Evolutionary conservation across 2,888 invertebrate species (phyloP).

Genomic region (Rhopalosiphum nymphaeae): DNA sequence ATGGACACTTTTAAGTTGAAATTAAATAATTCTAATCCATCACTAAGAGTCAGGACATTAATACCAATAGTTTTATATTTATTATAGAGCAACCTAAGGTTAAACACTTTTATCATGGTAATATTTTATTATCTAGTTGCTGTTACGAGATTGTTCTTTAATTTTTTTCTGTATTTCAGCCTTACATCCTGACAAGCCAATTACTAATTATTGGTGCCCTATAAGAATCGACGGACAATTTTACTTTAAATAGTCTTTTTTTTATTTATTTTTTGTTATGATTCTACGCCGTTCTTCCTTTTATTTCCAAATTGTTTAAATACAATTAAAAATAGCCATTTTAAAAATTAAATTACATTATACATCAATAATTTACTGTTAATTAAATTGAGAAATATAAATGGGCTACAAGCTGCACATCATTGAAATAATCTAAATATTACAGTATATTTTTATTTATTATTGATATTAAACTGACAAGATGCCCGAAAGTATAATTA

Average conservation of each 20-base stretch:
- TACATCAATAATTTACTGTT: too few relatives aligned
- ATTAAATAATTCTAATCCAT: background rate
- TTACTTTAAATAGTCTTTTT: background rate
- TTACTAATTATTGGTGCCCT: background rate
- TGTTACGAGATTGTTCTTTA: background rate
- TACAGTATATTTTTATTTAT: too few relatives aligned
- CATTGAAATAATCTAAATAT: too few relatives aligned
- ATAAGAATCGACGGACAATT: background rate
- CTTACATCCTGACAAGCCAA: background rate
- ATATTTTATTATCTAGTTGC: background rate
- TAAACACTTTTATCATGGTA: background rate
- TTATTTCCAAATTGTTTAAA: background rate
- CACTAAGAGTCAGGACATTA: background rate
- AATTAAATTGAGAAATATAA: background rate
- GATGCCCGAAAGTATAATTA: too few relatives aligned
- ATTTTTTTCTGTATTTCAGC: background rate
- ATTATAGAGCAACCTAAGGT: background rate
- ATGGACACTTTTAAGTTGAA: background rate
- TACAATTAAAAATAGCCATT: background rate
- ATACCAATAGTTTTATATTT: background rate
- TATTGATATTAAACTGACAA: too few relatives aligned
- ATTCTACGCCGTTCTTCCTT: background rate
- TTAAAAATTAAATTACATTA: too few relatives aligned
- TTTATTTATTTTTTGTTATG: background rate
- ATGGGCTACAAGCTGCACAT: too few relatives aligned